These are phyloP conservation scores for Corythornis cristatus DNA, from an alignment of 2,113 vertebrate genomes.

Conservation along the genomic window DNA sequence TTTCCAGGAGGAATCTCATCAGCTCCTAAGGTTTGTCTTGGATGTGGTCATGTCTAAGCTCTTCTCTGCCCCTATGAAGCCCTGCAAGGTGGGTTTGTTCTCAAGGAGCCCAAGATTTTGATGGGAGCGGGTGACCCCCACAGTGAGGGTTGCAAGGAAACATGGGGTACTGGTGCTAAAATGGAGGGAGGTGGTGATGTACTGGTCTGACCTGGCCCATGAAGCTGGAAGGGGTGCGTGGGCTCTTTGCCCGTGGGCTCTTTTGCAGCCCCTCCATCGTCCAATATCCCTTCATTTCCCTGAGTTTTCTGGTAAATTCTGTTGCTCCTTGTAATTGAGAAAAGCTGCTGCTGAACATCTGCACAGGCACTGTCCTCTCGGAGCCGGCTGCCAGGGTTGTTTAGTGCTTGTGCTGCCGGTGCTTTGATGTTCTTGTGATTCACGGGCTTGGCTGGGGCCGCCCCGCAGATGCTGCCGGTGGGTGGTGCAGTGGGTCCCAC, in stretches of 20 bases:
- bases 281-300: not conserved
- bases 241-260: not conserved
- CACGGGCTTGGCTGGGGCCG: not conserved
- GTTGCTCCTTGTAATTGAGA: not conserved
- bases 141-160: not conserved
- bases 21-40: not conserved
- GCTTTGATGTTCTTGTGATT: slow-evolving; percentile 37
- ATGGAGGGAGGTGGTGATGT: not conserved
- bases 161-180: rapidly evolving
- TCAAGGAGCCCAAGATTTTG: not conserved
- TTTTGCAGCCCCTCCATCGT: not conserved
- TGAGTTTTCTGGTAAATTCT: not conserved
- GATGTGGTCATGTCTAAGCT: not conserved
- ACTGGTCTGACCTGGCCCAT: rapidly evolving
- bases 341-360: slow-evolving; percentile 45
- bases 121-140: not conserved
- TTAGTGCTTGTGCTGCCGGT: not conserved
- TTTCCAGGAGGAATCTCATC: not conserved
- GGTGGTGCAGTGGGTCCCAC: not conserved
- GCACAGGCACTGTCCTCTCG: not conserved
- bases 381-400: not conserved
- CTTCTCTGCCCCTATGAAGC: rapidly evolving
- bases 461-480: not conserved
- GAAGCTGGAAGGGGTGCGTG: not conserved
- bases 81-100: not conserved